A percentile compares a stretch with the other conserved stretches of the same genome.
phyloP scores from a whole-genome alignment of 2,797 vertebrate genomes.

The Smutsia temminckii region DNA sequence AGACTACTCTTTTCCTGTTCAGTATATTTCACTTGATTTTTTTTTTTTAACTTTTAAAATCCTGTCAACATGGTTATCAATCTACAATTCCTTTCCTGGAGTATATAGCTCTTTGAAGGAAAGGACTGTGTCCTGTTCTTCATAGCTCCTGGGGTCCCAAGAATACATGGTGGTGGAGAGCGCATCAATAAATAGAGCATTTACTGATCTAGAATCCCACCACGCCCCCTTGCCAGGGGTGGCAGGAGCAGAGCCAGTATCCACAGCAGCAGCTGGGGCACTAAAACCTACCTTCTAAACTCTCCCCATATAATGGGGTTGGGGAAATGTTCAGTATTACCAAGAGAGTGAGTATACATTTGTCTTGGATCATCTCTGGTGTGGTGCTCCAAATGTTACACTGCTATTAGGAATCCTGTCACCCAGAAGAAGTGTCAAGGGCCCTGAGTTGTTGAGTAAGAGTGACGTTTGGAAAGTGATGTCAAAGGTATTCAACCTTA shows the following conservation, averaged over 20 bases:
- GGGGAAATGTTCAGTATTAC: not conserved
- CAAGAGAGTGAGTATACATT: not conserved
- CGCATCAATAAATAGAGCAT: not conserved
- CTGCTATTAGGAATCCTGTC: not conserved
- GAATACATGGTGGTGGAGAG: not conserved
- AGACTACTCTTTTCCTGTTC: not conserved
- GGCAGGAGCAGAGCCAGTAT: not conserved
- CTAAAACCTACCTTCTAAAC: not conserved
- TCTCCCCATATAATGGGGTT: not conserved
- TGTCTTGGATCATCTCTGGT: not conserved
- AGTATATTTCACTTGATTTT: not conserved
- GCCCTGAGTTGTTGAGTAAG: not conserved
- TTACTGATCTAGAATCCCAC: not conserved
- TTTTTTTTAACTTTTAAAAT: not conserved
- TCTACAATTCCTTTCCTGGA: conserved; percentile 3
- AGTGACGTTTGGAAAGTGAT: not conserved
- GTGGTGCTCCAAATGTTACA: not conserved
- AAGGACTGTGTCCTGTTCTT: not conserved
- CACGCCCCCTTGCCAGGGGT: not conserved
- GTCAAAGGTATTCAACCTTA: not conserved
- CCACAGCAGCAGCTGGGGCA: not conserved
- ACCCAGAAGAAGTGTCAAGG: not conserved
- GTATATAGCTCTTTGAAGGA: conserved; percentile 27
- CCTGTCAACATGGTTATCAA: not conserved
- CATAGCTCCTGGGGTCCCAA: not conserved